Conservation (phyloP, 1,140 invertebrate genomes). For the Formica selysi region DNA sequence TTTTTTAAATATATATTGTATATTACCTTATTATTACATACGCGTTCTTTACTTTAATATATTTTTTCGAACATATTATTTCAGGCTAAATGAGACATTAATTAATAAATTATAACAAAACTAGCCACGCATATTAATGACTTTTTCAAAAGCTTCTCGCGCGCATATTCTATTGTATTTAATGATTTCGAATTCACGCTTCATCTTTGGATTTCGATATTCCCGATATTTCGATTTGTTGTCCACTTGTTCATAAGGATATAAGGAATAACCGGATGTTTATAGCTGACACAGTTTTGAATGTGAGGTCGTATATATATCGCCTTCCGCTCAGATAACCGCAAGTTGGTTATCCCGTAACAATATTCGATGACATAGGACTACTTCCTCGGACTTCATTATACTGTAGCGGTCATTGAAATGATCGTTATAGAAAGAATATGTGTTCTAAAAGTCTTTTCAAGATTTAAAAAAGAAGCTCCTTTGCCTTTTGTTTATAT, state of each 20-base stretch:
- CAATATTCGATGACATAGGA: slow-evolving; percentile 7
- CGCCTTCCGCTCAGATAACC: slow-evolving; percentile 49
- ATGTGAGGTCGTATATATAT: slow-evolving; percentile 30
- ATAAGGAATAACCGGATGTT: neutral
- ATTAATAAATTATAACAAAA: slow-evolving; percentile 4
- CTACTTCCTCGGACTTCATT: slow-evolving; percentile 3
- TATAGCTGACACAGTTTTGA: slow-evolving; percentile 42
- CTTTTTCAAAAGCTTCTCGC: neutral
- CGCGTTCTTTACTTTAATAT: neutral
- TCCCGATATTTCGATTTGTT: neutral
- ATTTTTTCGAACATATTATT: neutral
- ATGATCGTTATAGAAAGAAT: neutral
- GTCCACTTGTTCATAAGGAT: neutral
- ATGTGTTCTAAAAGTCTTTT: neutral
- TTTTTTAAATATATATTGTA: neutral
- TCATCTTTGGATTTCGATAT: neutral
- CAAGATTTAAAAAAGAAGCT: neutral
- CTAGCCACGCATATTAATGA: neutral
- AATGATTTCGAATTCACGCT: neutral
- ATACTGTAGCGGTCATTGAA: neutral
- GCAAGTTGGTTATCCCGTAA: slow-evolving; percentile 26
- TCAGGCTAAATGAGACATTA: neutral
- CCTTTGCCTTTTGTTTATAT: neutral
- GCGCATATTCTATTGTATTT: neutral
- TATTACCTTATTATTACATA: neutral